Evolutionary conservation across 2,888 invertebrate genomes (phyloP).

Genomic region (Campoletis raptor): DNA sequence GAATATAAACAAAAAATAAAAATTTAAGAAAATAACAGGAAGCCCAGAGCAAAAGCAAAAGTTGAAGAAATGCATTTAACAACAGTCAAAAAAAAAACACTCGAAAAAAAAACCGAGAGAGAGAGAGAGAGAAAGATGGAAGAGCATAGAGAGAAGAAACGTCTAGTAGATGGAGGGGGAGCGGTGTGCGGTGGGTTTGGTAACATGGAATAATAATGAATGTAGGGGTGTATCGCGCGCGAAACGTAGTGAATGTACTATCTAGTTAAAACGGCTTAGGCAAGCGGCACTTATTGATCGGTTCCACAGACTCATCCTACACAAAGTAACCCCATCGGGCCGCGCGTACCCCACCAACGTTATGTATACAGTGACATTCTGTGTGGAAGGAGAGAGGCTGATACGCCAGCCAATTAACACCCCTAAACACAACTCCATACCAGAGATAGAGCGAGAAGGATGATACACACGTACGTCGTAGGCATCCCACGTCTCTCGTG

Average conservation of each 20-base stretch:
- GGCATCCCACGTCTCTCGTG: constrained; percentile 18
- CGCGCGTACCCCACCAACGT: constrained; percentile 67
- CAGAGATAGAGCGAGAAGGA: constrained; percentile 29
- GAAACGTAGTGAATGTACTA: constrained; percentile 68
- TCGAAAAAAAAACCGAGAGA: too few relatives aligned
- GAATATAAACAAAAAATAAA: background rate
- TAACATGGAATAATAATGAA: constrained; percentile 63
- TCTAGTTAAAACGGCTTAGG: constrained; percentile 70
- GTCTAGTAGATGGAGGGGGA: background rate
- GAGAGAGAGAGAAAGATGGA: background rate
- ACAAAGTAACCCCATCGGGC: constrained; percentile 79
- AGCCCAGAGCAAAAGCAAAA: too few relatives aligned
- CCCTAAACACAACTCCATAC: constrained; percentile 79
- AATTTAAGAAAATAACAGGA: too few relatives aligned
- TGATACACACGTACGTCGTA: background rate
- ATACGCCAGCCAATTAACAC: constrained; percentile 82
- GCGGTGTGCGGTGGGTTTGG: constrained; percentile 20
- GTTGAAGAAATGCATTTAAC: too few relatives aligned
- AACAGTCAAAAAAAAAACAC: too few relatives aligned
- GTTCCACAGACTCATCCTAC: constrained; percentile 80
- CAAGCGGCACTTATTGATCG: constrained; percentile 79
- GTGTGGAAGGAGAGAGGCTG: constrained; percentile 76
- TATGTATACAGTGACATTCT: constrained; percentile 77
- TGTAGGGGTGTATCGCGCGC: constrained; percentile 66
- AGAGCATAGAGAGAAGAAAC: background rate